Evolutionary conservation across 2,113 vertebrate species (phyloP), one percentile per base, ranked within the genome.

Genomic region (Coracopsis vasa): DNA sequence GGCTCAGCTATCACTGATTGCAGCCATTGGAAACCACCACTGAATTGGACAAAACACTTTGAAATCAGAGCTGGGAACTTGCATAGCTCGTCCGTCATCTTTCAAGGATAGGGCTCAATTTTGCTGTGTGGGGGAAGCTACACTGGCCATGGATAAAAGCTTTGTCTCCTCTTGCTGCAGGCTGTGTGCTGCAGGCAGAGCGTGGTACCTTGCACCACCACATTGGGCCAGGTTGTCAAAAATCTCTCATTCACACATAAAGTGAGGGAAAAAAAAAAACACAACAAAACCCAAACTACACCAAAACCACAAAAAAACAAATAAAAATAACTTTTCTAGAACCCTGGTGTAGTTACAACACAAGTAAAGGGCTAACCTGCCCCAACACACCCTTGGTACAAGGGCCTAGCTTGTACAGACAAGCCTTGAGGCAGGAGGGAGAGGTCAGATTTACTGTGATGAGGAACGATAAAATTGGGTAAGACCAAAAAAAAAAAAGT

Each of bases 361-460:
- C 27, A 65, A 15, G 44, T 28, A 53, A 73, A 85, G 64, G 19
- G 56, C 35, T 65, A 90, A 48, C 89, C 4, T 94, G 94, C 91
- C 88, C 53, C n/a, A 86, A 65, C 93, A 88, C 33, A 48, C 11
- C 47, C 71, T 65, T 58, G 80, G 62, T 58, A 51, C 5, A 5
- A 80, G 58, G 75, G 62, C 83, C 87, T 15, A 88, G n/a, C 92
- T 91, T 94, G 91, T 73, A 74, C 2, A 4, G 74, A 66, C 83
- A 96, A 91, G 94, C 78, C 92, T 77, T 29, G 58, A 91, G 83
- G 88, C 58, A 89, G 74, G 16, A 95, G 66, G 72, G 85, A 86
- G 86, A 95, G 80, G 88, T 89, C 86, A 91, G 70, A 85, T 91
- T 81, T 72, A 69, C 72, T 33, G 29, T 75, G 35, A 86, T 58